Percentiles rank a stretch among this genome's conserved stretches.
Evolutionary conservation across 2,797 vertebrate genomes (phyloP).

Genomic region (Australoheros facetus): DNA sequence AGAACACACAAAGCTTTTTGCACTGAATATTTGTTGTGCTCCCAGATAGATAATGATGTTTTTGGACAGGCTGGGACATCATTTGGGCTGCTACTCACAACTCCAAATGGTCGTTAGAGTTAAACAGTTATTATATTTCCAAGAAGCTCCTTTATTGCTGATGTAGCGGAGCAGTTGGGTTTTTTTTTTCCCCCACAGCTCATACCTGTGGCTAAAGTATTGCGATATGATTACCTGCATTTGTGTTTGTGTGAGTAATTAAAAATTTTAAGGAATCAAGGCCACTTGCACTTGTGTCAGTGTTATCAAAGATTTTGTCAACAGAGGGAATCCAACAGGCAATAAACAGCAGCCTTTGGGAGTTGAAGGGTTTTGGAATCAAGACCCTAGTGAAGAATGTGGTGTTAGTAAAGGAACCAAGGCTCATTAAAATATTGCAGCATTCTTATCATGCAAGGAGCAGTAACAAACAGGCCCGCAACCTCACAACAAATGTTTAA

Average conservation of each 20-base stretch:
- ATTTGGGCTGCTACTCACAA: background rate
- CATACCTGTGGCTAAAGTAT: background rate
- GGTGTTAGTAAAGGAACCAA: conserved; percentile 6
- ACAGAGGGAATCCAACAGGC: conserved; percentile 5
- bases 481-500: conserved; percentile 62
- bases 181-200: too few relatives aligned
- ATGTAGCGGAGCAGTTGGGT: background rate
- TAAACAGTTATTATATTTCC: background rate
- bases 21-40: background rate
- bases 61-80: conserved; percentile 13
- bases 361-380: background rate
- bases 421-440: conserved; percentile 42
- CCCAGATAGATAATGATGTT: background rate
- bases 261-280: background rate
- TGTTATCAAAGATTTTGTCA: conserved; percentile 5
- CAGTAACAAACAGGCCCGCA: conserved; percentile 46
- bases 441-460: conserved; percentile 38
- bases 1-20: conserved; percentile 1
- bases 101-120: background rate
- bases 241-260: background rate
- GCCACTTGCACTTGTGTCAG: background rate
- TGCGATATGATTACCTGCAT: background rate
- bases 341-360: conserved; percentile 11
- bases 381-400: conserved; percentile 18
- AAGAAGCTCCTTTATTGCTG: background rate